A percentile compares a stretch with the other conserved stretches of the same genome.
Evolutionary conservation across 2,113 vertebrate genomes (phyloP).

Genomic region (Reinhardtius hippoglossoides): DNA sequence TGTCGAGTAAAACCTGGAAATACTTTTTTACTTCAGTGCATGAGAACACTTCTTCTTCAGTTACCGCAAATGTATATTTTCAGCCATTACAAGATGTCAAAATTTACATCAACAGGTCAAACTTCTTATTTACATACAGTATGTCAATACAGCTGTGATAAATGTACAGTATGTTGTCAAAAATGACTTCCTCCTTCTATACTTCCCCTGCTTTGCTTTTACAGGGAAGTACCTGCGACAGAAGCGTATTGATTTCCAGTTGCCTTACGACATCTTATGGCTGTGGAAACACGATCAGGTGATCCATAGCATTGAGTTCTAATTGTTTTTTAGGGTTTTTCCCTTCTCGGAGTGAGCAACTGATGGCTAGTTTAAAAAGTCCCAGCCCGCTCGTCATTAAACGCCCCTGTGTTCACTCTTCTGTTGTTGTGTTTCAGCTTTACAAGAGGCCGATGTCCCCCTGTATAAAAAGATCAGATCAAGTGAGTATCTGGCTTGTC

Average conservation of each 20-base stretch:
- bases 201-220: constrained; percentile 40
- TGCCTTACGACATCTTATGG: constrained; percentile 99
- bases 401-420: neutral
- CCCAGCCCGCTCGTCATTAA: neutral
- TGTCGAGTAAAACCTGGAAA: constrained; percentile 6
- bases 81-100: neutral
- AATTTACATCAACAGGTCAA: neutral
- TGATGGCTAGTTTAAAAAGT: neutral
- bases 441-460: constrained; percentile 98
- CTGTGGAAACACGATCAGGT: constrained; percentile 99
- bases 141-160: neutral
- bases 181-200: constrained; percentile 7
- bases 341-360: neutral
- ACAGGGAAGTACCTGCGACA: constrained; percentile 98
- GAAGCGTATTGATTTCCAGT: constrained; percentile 97
- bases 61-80: neutral
- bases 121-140: neutral
- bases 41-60: neutral
- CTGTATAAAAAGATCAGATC: constrained; percentile 99
- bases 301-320: constrained; percentile 38
- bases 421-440: constrained; percentile 80
- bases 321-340: constrained; percentile 23
- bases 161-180: neutral
- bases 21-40: neutral
- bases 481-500: constrained; percentile 85